Base-by-base conservation (phyloP, 2,113 vertebrate species). In the Chaetops frenatus region DNA sequence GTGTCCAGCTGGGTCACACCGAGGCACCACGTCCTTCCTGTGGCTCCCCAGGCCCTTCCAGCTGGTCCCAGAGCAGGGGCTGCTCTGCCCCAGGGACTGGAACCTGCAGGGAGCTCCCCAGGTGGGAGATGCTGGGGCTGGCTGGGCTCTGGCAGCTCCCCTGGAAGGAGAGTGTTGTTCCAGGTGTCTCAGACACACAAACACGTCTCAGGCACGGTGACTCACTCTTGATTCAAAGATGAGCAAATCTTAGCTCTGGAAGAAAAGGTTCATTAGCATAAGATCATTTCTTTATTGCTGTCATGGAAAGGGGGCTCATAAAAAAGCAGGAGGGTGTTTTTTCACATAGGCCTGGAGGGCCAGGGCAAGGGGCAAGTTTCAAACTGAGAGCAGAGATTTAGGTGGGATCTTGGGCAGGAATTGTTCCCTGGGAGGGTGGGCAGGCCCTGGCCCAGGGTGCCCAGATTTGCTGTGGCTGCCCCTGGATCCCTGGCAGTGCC, bases 11-110 rank as follows among this genome's bases (percentile, higher is more conserved):
- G 27, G 73, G 58, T 23, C 58, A n/a, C 57, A 1, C 36, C 0
- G 0, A 40, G 35, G 35, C 8, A 2, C n/a, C 9, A 0, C 0
- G 20, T 22, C 82, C 36, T 2, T 5, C 40, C 47, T 16, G 58
- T n/a, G 16, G 48, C 5, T 38, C 57, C 10, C 18, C 48, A 17
- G 35, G 6, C 15, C 35, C 64, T 15, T 12, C 47, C 69, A 42
- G 47, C 18, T 25, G 3, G 22, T 6, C 33, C 54, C 60, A 23
- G 11, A 1, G 20, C 61, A 56, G 62, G n/a, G n/a, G n/a, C n/a
- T n/a, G n/a, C n/a, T n/a, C n/a, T n/a, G n/a, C n/a, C n/a, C n/a
- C n/a, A n/a, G n/a, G n/a, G 28, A 48, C 23, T 35, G 77, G 62
- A 27, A 6, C 35, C 6, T 17, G 44, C 5, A 14, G 33, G 24